Base-by-base conservation (phyloP, 2,888 invertebrate genomes). In the Dendrolimus houi region DNA sequence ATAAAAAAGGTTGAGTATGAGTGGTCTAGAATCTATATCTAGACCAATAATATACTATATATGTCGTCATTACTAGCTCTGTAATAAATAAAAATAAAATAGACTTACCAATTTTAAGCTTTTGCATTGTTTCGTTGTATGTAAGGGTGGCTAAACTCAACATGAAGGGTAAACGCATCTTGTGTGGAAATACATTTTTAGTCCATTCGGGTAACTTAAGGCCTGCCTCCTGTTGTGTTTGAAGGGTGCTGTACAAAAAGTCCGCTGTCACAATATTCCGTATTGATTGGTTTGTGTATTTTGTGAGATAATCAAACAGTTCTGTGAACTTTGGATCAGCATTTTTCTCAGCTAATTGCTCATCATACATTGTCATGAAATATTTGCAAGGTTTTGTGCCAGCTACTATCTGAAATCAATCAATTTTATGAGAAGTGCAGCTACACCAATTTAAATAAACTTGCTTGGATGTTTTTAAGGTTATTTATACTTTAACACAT, bases 171-270 rank as follows among this genome's bases (percentile, higher is more conserved):
- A 85, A 79, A 58, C 92, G 86, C 93, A 97, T 94, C 74, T 92
- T 91, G 53, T 91, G 86, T 0, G 96, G 94, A 66, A 94, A 95
- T 52, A 94, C 93, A 60, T 92, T 91, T 63, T 92, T 92, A 0
- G 95, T 93, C 96, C 96, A 96, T 54, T 92, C 89, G 0, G 96
- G 96, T n/a, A 97, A 79, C 54, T 92, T 88, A 52, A 96, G 84
- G 9, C 94, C 94, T 0, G 89, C 87, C 60, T 95, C 92, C 56
- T 92, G 81, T 56, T 92, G 85, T 10, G 95, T 92, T 72, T 93
- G 92, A 8, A 96, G 79, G 0, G 94, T 94, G 71, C 94, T 94
- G 72, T 94, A 96, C 9, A 96, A 78, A 56, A 92, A 92, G 77
- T 96, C 96, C 2, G 95, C 92, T 41, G 93, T 92, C n/a, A 93